Evolutionary conservation across 2,113 vertebrate genomes (phyloP), one percentile per base, ranked within the genome.

Genomic region (Aythya baeri): DNA sequence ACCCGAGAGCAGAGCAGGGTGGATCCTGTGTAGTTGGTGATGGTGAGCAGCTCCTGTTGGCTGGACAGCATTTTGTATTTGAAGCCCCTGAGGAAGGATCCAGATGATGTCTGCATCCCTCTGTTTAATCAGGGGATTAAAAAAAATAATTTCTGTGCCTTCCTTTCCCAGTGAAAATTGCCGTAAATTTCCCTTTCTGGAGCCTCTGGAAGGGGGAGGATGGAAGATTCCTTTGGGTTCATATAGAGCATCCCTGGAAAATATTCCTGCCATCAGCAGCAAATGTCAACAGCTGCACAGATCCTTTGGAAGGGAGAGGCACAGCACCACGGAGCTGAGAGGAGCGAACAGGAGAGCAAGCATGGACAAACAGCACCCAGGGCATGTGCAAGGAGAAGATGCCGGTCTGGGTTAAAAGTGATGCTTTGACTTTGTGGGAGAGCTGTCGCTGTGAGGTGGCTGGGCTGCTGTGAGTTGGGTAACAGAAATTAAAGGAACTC

Each of bases 391-490:
- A 52, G 57, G 38, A 44, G 75, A 50, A 66, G 78, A 41, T 14
- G 15, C 1, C 63, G 13, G 14, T 73, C 3, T 57, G 34, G 61
- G 73, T 86, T 61, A 57, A 16, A 50, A 75, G 18, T 0, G 6
- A 21, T 9, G 13, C 58, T 95, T 14, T 83, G 75, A 74, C 91
- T 83, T 94, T 89, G 77, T 7, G 76, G 73, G 84, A 61, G 74
- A 81, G 68, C 73, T 46, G 58, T 4, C 21, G 27, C 41, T 11
- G 32, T 5, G 83, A 63, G 73, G 77, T 11, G 70, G 66, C 57
- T 1, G 46, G 34, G 58, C 57, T 21, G 75, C 57, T n/a, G 58
- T 1, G 50, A 83, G 20, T 57, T 46, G 11, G 49, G 43, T 5
- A n/a, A 17, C 34, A 43, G 46, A 49, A 22, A 22, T 21, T 49